Evolutionary conservation across 2,888 invertebrate genomes (phyloP).

Genomic region (Phymatocera aterrima): DNA sequence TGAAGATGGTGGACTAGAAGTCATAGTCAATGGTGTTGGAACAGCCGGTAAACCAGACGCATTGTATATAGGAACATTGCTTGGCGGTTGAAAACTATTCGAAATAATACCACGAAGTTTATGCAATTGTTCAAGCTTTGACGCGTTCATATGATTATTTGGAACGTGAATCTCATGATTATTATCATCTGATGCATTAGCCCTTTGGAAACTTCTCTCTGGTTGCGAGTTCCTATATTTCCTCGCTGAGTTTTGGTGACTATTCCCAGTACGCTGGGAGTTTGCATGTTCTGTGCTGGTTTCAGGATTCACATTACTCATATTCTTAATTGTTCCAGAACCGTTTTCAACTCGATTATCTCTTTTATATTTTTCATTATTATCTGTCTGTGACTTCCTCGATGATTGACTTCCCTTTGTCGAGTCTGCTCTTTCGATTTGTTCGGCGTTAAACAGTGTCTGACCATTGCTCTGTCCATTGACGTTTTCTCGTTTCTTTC

Average conservation of each 20-base stretch:
- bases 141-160: neutral
- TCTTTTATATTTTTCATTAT: neutral
- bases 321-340: neutral
- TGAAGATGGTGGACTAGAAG: neutral
- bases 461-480: neutral
- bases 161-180: neutral
- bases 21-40: neutral
- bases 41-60: neutral
- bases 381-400: neutral
- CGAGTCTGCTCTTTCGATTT: neutral
- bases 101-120: conserved; percentile 16
- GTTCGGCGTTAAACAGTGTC: neutral
- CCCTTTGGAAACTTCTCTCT: neutral
- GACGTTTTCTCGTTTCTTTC: neutral
- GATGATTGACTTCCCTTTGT: neutral
- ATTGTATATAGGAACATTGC: neutral
- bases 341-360: neutral
- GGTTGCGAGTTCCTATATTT: neutral
- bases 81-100: neutral
- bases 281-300: neutral
- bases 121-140: conserved; percentile 12
- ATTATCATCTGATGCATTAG: neutral
- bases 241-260: neutral
- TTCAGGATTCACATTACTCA: neutral
- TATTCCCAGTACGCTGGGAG: neutral